Evolutionary conservation across 2,888 invertebrate genomes (phyloP), one percentile per base, ranked within the genome.

Genomic region (Cryptus armator): DNA sequence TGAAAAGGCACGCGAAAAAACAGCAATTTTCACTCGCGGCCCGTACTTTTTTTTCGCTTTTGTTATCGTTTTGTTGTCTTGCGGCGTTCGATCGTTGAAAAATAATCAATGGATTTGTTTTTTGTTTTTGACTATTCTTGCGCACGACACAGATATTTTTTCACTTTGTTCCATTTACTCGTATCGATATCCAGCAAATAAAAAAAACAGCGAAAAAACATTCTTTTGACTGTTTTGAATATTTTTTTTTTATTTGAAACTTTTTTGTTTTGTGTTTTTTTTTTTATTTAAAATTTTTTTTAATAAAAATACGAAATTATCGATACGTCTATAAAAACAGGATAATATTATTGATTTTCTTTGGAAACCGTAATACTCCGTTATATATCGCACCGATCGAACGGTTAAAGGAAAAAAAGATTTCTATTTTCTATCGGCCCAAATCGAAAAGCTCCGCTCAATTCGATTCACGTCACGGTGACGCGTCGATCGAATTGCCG

Each of bases 391-490:
- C 62, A n/a, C 62, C 7, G 14, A 32, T 5, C 14, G 14, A 32
- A 2, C 29, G 12, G 29, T n/a, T 62, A 14, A 29, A 62, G n/a
- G 32, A 7, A 32, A 62, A 62, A 62, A 62, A 29, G 37, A 37
- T 37, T 37, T 14, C 62, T 16, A 62, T 62, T 56, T 53, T 7
- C 14, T 43, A 10, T 37, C 7, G 51, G 43, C 51, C 37, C 67
- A 79, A 82, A 82, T 85, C 79, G 82, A 85, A 85, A 79, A 85
- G 76, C 75, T 66, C 71, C 56, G 51, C 10, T 76, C 67, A 85
- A 87, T 86, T 74, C 67, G 88, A 88, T 80, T 88, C 77, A 70
- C 19, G 88, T 87, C 83, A 87, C 85, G 68, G 66, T 79, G 81
- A 76, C 70, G 56, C 76, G 82, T 86, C 86, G 89, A 85, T 86